Percentiles rank a stretch among this genome's conserved stretches.
Evolutionary conservation across 2,797 vertebrate genomes (phyloP).

Genomic region (Octomys mimax): DNA sequence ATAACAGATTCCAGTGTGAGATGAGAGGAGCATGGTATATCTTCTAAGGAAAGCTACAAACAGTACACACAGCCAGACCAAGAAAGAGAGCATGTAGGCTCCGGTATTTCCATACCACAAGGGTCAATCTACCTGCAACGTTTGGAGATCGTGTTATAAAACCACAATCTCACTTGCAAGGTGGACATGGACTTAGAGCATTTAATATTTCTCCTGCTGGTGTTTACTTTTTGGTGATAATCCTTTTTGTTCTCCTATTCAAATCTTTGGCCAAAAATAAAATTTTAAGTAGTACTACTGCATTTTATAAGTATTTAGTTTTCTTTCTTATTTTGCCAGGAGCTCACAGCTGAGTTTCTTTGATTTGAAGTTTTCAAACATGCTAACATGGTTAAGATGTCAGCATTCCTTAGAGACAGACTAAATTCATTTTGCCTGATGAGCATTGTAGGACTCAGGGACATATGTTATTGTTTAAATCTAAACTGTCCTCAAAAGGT

Average conservation of each 20-base stretch:
- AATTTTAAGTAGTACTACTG: background rate
- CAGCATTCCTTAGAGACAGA: background rate
- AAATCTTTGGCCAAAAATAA: background rate
- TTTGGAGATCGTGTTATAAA: too few species aligned
- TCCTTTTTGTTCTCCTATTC: background rate
- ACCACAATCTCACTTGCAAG: too few species aligned
- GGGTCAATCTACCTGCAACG: too few species aligned
- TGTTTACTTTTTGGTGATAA: background rate
- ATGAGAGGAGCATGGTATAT: too few species aligned
- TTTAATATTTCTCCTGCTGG: background rate
- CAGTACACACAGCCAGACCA: too few species aligned
- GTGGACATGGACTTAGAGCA: too few species aligned
- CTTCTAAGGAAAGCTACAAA: too few species aligned
- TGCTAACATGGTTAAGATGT: background rate
- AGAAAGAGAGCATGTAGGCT: too few species aligned
- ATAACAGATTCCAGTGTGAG: too few species aligned
- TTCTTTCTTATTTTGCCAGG: background rate
- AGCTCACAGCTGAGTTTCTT: background rate
- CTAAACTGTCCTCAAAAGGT: background rate
- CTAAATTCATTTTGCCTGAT: background rate
- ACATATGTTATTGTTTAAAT: background rate
- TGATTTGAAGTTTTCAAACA: background rate
- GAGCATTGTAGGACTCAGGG: background rate
- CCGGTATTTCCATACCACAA: too few species aligned
- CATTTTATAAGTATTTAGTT: background rate